Conservation (phyloP, 1,140 invertebrate genomes). For the Oryctes rhinoceros region DNA sequence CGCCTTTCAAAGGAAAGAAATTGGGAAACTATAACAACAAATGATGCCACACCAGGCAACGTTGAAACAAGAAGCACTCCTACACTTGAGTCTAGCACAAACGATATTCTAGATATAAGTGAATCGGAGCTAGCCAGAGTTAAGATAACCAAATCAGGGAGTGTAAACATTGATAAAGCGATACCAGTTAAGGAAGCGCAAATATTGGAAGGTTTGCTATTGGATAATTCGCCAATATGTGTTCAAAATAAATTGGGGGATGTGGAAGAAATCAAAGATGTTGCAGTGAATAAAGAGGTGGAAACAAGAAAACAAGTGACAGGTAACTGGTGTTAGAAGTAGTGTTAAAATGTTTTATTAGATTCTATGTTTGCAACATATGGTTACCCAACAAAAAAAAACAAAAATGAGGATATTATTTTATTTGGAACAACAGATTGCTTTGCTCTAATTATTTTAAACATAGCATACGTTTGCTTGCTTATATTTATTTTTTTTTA, state of each 20-base stretch:
- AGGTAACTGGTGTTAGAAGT: conserved; percentile 28
- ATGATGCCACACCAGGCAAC: neutral
- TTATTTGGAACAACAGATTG: neutral
- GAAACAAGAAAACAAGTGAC: neutral
- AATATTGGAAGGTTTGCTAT: neutral
- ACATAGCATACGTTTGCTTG: no score
- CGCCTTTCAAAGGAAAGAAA: neutral
- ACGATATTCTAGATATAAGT: no score
- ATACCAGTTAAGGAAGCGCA: neutral
- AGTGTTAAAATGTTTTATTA: neutral
- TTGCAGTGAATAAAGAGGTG: neutral
- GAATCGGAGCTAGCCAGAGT: no score
- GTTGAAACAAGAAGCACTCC: no score
- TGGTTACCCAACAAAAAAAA: neutral
- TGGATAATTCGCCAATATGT: neutral
- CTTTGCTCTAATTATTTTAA: neutral
- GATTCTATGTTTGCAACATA: neutral
- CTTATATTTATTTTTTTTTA: no score
- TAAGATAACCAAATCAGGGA: neutral
- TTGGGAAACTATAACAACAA: neutral
- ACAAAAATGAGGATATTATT: neutral
- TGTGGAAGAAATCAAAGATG: neutral
- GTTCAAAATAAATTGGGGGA: neutral
- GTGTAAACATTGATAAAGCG: neutral
- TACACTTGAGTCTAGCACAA: no score